phyloP scores from a whole-genome alignment of 1,140 invertebrate species.

The Archivesica marissinica region DNA sequence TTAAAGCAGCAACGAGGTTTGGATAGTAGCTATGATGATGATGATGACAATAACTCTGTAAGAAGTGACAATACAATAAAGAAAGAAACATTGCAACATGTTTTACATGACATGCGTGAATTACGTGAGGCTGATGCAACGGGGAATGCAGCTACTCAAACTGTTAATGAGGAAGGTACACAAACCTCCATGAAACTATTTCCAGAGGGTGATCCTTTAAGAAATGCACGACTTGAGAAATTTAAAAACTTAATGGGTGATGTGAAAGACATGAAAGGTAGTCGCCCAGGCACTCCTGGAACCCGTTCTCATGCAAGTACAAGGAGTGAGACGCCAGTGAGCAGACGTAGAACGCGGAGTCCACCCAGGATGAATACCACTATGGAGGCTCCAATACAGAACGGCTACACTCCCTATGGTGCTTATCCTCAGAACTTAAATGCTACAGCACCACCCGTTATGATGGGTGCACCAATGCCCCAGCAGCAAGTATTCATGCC shows the following conservation, averaged over 20 bases:
- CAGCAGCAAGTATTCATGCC: conserved; percentile 22
- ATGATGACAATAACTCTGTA: conserved; percentile 69
- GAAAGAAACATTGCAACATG: conserved; percentile 70
- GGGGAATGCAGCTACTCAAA: conserved; percentile 74
- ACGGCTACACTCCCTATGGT: conserved; percentile 59
- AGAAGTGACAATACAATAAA: conserved; percentile 70
- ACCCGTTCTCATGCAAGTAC: conserved; percentile 67
- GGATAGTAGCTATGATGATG: conserved; percentile 61
- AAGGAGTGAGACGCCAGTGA: conserved; percentile 52
- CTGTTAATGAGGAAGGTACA: conserved; percentile 73
- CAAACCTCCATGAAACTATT: conserved; percentile 77
- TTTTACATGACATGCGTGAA: conserved; percentile 73
- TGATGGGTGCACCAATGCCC: conserved; percentile 43
- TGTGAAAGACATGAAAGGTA: conserved; percentile 72
- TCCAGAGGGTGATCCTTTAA: conserved; percentile 73
- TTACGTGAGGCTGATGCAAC: conserved; percentile 70
- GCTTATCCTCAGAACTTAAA: conserved; percentile 55
- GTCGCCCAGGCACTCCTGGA: conserved; percentile 65
- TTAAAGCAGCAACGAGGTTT: conserved; percentile 78
- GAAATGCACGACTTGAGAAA: conserved; percentile 71
- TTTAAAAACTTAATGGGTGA: conserved; percentile 76
- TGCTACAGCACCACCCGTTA: conserved; percentile 60
- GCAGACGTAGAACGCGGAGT: conserved; percentile 34
- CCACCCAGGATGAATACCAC: conserved; percentile 51
- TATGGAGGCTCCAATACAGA: conserved; percentile 61